Percentiles rank a stretch among this genome's conserved stretches.
Conservation (phyloP, 2,888 invertebrate genomes). For the Stenoptilia bipunctidactyla region DNA sequence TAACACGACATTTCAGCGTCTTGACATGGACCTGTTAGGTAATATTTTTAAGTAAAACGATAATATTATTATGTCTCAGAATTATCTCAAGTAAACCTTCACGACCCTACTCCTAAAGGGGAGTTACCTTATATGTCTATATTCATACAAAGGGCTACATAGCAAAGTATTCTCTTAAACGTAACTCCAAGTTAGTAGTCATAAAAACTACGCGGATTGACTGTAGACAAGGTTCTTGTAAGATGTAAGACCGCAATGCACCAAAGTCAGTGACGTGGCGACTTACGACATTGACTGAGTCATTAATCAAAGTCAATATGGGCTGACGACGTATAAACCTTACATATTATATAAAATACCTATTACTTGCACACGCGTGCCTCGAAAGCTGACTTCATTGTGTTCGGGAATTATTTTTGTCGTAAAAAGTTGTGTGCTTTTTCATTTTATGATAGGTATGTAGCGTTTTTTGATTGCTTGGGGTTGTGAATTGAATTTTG, state of each 20-base stretch:
- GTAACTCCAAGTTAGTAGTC: conserved; percentile 53
- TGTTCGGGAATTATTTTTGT: conserved; percentile 8
- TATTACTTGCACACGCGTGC: conserved; percentile 41
- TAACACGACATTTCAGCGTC: no score
- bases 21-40: no score
- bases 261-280: conserved; percentile 64
- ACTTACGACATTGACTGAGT: conserved; percentile 57
- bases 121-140: no score
- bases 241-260: conserved; percentile 61
- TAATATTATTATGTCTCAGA: no score
- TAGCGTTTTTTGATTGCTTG: background rate
- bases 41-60: no score
- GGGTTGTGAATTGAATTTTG: no score
- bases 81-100: no score
- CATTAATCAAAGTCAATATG: conserved; percentile 70
- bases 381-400: conserved; percentile 11
- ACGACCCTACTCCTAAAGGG: no score
- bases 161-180: conserved; percentile 41
- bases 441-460: conserved; percentile 1
- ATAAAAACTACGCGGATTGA: conserved; percentile 56
- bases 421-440: background rate
- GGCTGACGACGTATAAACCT: conserved; percentile 39
- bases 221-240: conserved; percentile 54
- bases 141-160: conserved; percentile 47
- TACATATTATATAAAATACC: conserved; percentile 14